Conservation (phyloP, 2,113 vertebrate species). For the Coturnix japonica region DNA sequence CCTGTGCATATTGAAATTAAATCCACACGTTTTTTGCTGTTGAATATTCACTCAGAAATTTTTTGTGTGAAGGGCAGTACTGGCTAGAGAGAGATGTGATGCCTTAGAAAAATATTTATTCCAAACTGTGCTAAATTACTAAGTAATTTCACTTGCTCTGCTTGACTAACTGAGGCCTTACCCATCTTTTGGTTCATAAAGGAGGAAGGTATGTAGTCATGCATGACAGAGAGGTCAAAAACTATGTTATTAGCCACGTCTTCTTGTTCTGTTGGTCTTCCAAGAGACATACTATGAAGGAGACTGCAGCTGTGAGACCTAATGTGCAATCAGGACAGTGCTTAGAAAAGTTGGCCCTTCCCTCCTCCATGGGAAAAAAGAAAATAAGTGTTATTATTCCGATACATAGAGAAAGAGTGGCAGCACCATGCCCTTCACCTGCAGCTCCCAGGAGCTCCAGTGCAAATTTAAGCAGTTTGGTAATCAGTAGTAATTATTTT, state of each 20-base stretch:
- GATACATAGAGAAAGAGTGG: not conserved
- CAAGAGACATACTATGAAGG: not conserved
- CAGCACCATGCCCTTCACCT: not conserved
- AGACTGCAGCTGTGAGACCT: not conserved
- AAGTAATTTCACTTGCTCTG: not conserved
- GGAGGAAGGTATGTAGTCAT: not conserved
- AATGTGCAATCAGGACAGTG: not conserved
- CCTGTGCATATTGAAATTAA: conserved; percentile 67
- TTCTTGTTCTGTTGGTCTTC: not conserved
- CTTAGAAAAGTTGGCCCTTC: not conserved
- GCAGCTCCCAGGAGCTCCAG: not conserved
- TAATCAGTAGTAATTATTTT: not conserved
- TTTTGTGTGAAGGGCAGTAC: not conserved
- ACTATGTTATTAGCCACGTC: not conserved
- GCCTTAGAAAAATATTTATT: not conserved
- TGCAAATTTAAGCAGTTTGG: not conserved
- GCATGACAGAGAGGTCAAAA: not conserved
- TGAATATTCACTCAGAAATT: conserved; percentile 17
- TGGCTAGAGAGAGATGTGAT: not conserved
- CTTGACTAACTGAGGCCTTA: not conserved
- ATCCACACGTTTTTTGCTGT: not conserved
- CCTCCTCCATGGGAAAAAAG: not conserved
- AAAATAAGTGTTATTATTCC: not conserved
- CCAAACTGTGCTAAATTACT: not conserved
- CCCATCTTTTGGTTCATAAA: not conserved